Evolutionary conservation across 2,888 invertebrate species (phyloP).

Genomic region (Steromphala cineraria): DNA sequence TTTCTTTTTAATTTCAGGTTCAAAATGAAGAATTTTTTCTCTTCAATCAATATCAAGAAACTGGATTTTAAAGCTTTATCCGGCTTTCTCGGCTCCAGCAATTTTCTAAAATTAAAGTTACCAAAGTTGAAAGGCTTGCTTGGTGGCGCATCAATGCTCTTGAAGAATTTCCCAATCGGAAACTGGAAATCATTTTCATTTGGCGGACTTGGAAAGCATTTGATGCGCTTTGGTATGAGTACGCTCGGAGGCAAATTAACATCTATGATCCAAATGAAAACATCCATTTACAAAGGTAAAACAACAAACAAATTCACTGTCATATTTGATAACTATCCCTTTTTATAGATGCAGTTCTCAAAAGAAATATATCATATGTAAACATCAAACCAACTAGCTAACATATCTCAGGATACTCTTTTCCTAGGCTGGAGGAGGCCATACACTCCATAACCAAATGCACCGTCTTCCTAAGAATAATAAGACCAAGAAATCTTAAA

Average conservation of each 20-base stretch:
- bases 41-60: conserved; percentile 1
- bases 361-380: too few species aligned
- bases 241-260: neutral
- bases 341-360: too few species aligned
- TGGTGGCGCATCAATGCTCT: neutral
- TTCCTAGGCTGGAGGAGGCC: too few species aligned
- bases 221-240: neutral
- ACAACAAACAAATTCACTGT: neutral
- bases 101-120: too few species aligned
- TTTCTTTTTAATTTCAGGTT: neutral
- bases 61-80: neutral
- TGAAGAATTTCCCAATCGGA: conserved; percentile 4
- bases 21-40: neutral
- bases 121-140: neutral
- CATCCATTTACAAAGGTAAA: neutral
- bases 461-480: too few species aligned
- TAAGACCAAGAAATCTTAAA: too few species aligned
- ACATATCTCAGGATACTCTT: too few species aligned
- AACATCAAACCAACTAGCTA: too few species aligned
- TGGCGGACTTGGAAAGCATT: conserved; percentile 12
- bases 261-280: neutral
- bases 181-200: conserved; percentile 1
- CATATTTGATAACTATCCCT: too few species aligned
- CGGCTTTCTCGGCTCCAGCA: neutral
- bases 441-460: too few species aligned